Conservation (phyloP, 2,888 invertebrate genomes). For the Nemotelus nigrinus region DNA sequence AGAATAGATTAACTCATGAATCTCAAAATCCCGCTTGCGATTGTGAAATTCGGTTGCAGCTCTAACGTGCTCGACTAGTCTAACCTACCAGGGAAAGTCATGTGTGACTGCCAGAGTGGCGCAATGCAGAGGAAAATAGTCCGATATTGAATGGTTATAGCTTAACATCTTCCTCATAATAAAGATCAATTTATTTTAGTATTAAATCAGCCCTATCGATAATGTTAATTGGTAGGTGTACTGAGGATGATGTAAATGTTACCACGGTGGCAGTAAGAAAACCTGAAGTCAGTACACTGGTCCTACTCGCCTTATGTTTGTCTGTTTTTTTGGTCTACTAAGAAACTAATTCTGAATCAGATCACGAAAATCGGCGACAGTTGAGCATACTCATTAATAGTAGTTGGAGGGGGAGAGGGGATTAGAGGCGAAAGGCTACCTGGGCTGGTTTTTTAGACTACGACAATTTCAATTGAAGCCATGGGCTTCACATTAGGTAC, state of each 20-base stretch:
- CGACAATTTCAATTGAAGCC: not conserved
- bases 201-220: not conserved
- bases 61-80: too few relatives aligned
- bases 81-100: too few relatives aligned
- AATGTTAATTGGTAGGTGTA: not conserved
- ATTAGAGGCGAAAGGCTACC: constrained; percentile 13
- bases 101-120: too few relatives aligned
- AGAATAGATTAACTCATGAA: too few relatives aligned
- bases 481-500: not conserved
- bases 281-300: constrained; percentile 25
- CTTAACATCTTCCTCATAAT: too few relatives aligned
- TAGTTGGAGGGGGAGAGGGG: not conserved
- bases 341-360: constrained; percentile 27
- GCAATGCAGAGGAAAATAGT: too few relatives aligned
- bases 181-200: too few relatives aligned
- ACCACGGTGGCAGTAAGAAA: constrained; percentile 38
- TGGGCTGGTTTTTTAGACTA: not conserved
- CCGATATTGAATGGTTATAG: too few relatives aligned
- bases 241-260: constrained; percentile 8
- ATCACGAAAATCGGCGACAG: constrained; percentile 22
- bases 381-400: not conserved
- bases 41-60: too few relatives aligned
- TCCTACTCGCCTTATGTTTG: not conserved
- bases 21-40: too few relatives aligned
- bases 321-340: not conserved